Evolutionary conservation across 1,140 invertebrate species (phyloP).

Genomic region (Aphaenogaster rudis): DNA sequence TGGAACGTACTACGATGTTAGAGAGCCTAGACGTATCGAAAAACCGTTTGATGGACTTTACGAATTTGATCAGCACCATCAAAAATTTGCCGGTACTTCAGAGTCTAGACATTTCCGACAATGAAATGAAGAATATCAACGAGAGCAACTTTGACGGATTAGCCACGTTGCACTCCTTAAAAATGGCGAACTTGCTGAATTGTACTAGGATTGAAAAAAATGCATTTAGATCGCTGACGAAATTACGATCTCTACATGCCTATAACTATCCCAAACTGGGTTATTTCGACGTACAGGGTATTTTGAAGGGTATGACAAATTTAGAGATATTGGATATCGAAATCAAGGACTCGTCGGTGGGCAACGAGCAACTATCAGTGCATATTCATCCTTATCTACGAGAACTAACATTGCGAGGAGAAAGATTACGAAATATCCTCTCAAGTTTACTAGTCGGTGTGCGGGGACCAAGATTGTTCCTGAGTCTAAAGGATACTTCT

Average conservation of each 20-base stretch:
- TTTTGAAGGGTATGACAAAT: slow-evolving; percentile 91
- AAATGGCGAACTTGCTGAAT: slow-evolving; percentile 90
- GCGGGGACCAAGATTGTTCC: slow-evolving; percentile 90
- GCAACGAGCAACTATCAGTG: slow-evolving; percentile 93
- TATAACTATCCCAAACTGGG: slow-evolving; percentile 93
- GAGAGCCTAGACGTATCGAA: slow-evolving; percentile 93
- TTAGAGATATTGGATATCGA: slow-evolving; percentile 93
- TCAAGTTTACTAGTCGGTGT: slow-evolving; percentile 94
- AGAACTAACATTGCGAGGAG: slow-evolving; percentile 91
- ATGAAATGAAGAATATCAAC: slow-evolving; percentile 91
- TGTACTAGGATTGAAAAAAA: slow-evolving; percentile 93
- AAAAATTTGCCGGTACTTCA: slow-evolving; percentile 90
- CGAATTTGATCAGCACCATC: slow-evolving; percentile 77
- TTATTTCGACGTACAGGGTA: slow-evolving; percentile 94
- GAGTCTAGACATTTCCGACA: slow-evolving; percentile 92
- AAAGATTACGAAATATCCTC: slow-evolving; percentile 92
- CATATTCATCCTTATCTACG: slow-evolving; percentile 93
- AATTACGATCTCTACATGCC: slow-evolving; percentile 90
- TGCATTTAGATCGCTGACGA: slow-evolving; percentile 91
- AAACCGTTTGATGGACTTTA: slow-evolving; percentile 90
- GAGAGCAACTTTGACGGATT: slow-evolving; percentile 92
- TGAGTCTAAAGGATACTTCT: slow-evolving; percentile 93
- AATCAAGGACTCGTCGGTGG: slow-evolving; percentile 93
- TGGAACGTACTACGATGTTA: slow-evolving; percentile 93
- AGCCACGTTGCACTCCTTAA: slow-evolving; percentile 89